A percentile compares a stretch with the other conserved stretches of the same genome.
phyloP scores from a whole-genome alignment of 37 sponge, comb jelly and placozoan genomes.

The Petrosia ficiformis region DNA sequence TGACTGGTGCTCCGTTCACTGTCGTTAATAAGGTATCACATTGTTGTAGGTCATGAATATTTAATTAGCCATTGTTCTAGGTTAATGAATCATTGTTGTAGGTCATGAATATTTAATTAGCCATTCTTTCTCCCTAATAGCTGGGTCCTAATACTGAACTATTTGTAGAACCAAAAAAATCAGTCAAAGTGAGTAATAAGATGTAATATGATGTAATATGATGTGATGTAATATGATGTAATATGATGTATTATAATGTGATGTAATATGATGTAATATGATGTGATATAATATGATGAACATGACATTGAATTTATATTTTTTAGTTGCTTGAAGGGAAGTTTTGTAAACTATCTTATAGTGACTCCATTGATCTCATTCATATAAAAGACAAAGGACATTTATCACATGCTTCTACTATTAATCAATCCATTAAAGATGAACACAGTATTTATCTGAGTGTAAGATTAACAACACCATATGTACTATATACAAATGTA shows the following conservation, averaged over 20 bases:
- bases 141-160: constrained; percentile 21
- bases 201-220: background rate
- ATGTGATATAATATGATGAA: too few relatives aligned
- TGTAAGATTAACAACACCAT: constrained; percentile 12
- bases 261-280: too few relatives aligned
- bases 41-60: background rate
- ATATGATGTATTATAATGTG: too few relatives aligned
- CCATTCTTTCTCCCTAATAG: background rate
- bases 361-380: constrained; percentile 15
- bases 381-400: background rate
- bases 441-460: constrained; percentile 12
- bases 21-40: constrained; percentile 65
- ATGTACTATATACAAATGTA: too few relatives aligned
- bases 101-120: background rate
- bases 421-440: background rate
- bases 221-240: too few relatives aligned
- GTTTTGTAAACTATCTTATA: constrained; percentile 12
- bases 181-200: constrained; percentile 24
- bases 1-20: constrained; percentile 67
- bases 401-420: constrained; percentile 39
- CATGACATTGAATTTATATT: background rate
- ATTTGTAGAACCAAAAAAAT: constrained; percentile 27
- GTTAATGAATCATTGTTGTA: background rate
- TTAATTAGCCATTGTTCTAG: background rate
- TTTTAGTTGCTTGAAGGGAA: constrained; percentile 1